A percentile compares a stretch with the other conserved stretches of the same genome.
Conservation (phyloP, 1,140 invertebrate genomes). For the Solenopsis invicta region DNA sequence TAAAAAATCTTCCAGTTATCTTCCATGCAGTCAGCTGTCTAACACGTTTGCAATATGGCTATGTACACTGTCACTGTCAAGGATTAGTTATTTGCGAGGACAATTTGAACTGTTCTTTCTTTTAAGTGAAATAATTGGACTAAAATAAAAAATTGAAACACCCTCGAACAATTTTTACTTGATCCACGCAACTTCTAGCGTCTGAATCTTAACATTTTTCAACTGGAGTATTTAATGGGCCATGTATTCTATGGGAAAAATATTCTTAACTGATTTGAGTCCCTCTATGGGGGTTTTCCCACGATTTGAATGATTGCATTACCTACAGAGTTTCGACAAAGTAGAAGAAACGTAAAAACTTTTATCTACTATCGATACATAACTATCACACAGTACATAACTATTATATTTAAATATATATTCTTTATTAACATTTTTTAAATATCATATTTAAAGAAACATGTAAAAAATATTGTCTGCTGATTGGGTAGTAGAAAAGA, state of each 20-base stretch:
- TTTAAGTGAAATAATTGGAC: not conserved
- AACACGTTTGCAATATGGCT: conserved; percentile 67
- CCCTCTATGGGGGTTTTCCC: conserved; percentile 45
- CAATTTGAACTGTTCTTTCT: not conserved
- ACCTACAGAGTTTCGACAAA: not conserved
- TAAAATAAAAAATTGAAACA: not conserved
- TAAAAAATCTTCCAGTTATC: not conserved
- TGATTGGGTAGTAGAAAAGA: not conserved
- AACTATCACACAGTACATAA: not conserved
- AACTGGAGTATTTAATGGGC: not conserved
- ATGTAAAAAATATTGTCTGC: too few species aligned
- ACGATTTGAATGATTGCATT: not conserved
- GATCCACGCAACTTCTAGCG: not conserved
- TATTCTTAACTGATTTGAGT: not conserved
- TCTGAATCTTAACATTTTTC: not conserved
- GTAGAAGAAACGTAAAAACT: not conserved
- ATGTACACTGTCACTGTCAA: conserved; percentile 30
- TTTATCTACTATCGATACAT: conserved; percentile 23
- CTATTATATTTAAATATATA: too few species aligned
- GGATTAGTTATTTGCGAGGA: conserved; percentile 22
- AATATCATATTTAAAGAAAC: too few species aligned
- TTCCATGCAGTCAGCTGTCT: conserved; percentile 29
- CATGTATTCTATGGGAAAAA: not conserved
- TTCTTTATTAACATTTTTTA: too few species aligned
- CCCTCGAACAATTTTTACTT: not conserved